Conservation (phyloP, 2,113 vertebrate species). For the Aptenodytes forsteri region DNA sequence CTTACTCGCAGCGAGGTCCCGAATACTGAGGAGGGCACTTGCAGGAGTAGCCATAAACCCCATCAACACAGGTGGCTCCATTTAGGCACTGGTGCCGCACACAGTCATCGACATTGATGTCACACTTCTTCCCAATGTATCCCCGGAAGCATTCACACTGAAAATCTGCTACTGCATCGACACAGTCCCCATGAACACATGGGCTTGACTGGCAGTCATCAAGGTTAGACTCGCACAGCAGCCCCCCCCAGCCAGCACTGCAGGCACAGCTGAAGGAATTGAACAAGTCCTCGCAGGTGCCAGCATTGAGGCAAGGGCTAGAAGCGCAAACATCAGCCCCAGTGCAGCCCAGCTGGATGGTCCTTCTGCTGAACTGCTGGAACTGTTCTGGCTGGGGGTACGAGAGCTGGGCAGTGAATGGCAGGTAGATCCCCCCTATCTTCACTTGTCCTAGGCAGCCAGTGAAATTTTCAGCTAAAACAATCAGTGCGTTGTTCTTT, state of each 20-base stretch:
- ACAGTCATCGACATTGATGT: conserved; percentile 84
- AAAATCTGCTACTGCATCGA: conserved; percentile 79
- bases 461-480: conserved; percentile 85
- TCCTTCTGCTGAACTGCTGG: background rate
- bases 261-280: conserved; percentile 85
- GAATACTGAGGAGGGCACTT: conserved; percentile 75
- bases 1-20: conserved; percentile 87
- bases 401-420: conserved; percentile 59
- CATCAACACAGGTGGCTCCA: conserved; percentile 76
- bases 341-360: conserved; percentile 77
- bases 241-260: conserved; percentile 82
- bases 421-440: conserved; percentile 86
- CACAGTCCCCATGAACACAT: conserved; percentile 82
- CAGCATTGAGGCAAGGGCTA: conserved; percentile 82
- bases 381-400: conserved; percentile 78
- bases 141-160: conserved; percentile 84
- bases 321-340: conserved; percentile 79
- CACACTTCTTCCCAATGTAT: conserved; percentile 83
- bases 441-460: conserved; percentile 88
- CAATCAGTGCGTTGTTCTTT: conserved; percentile 60
- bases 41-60: conserved; percentile 76
- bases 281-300: conserved; percentile 86
- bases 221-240: conserved; percentile 74
- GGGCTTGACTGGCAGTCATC: conserved; percentile 84
- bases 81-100: conserved; percentile 81